These are phyloP conservation scores for Myotis vivesi DNA, from an alignment of 2,797 vertebrate species.

Conservation along the genomic window DNA sequence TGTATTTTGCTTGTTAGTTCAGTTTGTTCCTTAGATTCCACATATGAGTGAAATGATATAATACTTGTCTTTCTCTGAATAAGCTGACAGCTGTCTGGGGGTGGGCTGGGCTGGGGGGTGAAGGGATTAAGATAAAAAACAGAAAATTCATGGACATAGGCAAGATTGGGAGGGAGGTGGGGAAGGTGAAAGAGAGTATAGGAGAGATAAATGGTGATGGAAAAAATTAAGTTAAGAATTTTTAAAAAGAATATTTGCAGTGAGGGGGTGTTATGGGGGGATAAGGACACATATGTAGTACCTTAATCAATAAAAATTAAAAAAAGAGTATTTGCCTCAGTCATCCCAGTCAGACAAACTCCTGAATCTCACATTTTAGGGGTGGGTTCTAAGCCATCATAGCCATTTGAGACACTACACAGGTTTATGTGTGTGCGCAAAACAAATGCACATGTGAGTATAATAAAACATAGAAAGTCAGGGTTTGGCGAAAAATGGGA, in stretches of 20 bases:
- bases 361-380: not conserved
- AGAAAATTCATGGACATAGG: not conserved
- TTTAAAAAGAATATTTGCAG: not conserved
- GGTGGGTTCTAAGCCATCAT: not conserved
- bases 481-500: not conserved
- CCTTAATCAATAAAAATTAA: too few relatives aligned
- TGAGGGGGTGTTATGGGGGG: too few relatives aligned
- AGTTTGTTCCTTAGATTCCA: not conserved
- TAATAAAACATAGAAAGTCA: not conserved
- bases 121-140: not conserved
- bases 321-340: not conserved
- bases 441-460: not conserved
- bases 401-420: not conserved
- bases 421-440: not conserved
- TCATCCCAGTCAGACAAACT: not conserved
- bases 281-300: too few relatives aligned
- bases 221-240: not conserved
- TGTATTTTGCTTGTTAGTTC: not conserved
- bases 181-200: not conserved
- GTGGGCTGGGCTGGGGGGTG: not conserved
- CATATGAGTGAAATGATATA: not conserved
- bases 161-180: not conserved
- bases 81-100: not conserved
- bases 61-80: not conserved
- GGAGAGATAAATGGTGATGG: not conserved